These are phyloP conservation scores for Balaeniceps rex DNA, from an alignment of 2,113 vertebrate genomes.

Conservation along the genomic window DNA sequence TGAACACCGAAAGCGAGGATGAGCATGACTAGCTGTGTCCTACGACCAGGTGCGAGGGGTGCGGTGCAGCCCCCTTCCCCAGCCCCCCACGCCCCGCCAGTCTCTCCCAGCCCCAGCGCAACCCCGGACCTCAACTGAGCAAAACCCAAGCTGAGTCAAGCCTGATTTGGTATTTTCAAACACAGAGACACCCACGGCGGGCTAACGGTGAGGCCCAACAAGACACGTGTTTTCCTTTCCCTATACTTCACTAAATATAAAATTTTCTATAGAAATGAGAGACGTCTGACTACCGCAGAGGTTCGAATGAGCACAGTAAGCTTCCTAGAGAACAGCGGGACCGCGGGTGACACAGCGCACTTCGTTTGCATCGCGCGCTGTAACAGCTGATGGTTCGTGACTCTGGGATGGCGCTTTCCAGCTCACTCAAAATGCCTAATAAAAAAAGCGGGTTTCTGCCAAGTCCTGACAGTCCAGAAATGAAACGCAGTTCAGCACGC, in stretches of 20 bases:
- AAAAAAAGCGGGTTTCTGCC: not conserved
- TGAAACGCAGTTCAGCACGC: not conserved
- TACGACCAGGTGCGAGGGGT: fast-evolving
- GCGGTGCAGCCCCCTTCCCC: not conserved
- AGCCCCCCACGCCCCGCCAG: not conserved
- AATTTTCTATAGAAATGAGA: not conserved
- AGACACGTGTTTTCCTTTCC: not conserved
- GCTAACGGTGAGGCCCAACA: not conserved
- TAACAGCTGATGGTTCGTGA: not conserved
- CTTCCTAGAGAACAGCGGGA: not conserved
- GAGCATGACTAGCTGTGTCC: not conserved
- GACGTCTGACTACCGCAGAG: not conserved
- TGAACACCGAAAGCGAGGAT: fast-evolving
- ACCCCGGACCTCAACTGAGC: not conserved
- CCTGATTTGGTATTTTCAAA: not conserved
- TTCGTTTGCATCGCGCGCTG: not conserved
- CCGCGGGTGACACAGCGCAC: not conserved
- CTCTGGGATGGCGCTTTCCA: not conserved
- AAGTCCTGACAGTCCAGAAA: not conserved
- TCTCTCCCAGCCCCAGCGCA: not conserved
- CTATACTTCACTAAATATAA: not conserved
- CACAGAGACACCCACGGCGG: not conserved
- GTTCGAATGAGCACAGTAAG: not conserved
- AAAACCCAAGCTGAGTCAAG: not conserved
- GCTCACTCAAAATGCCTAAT: not conserved